Conservation (phyloP, 2,888 invertebrate genomes). For the Cheilosia grossa region DNA sequence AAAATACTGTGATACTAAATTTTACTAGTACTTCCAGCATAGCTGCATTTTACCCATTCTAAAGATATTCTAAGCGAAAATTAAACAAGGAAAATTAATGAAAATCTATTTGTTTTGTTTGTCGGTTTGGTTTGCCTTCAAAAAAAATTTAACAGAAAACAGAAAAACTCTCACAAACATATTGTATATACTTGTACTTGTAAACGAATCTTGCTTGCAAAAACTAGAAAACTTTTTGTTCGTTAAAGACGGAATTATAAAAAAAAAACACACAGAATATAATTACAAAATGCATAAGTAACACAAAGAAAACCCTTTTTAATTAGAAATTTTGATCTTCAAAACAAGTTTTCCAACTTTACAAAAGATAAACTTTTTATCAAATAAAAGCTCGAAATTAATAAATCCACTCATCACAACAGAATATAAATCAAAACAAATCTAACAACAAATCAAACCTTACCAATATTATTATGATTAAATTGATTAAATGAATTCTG, state of each 20-base stretch:
- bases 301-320: constrained; percentile 1
- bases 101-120: constrained; percentile 45
- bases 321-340: constrained; percentile 55
- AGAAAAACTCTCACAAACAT: constrained; percentile 42
- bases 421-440: constrained; percentile 13
- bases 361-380: constrained; percentile 13
- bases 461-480: constrained; percentile 74
- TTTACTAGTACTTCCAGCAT: constrained; percentile 84
- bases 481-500: constrained; percentile 67
- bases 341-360: constrained; percentile 41
- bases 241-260: constrained; percentile 24
- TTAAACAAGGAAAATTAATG: constrained; percentile 37
- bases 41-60: constrained; percentile 84
- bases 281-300: constrained; percentile 42
- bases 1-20: constrained; percentile 84
- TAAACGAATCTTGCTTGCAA: constrained; percentile 58
- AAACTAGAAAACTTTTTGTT: constrained; percentile 27
- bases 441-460: constrained; percentile 32
- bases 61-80: constrained; percentile 81
- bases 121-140: constrained; percentile 67
- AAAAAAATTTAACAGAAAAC: constrained; percentile 12
- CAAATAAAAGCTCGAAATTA: constrained; percentile 19
- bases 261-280: constrained; percentile 10
- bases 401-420: constrained; percentile 34
- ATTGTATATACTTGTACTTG: constrained; percentile 37